Evolutionary conservation across 2,888 invertebrate species (phyloP).

Genomic region (Cremastobaeus sp.): DNA sequence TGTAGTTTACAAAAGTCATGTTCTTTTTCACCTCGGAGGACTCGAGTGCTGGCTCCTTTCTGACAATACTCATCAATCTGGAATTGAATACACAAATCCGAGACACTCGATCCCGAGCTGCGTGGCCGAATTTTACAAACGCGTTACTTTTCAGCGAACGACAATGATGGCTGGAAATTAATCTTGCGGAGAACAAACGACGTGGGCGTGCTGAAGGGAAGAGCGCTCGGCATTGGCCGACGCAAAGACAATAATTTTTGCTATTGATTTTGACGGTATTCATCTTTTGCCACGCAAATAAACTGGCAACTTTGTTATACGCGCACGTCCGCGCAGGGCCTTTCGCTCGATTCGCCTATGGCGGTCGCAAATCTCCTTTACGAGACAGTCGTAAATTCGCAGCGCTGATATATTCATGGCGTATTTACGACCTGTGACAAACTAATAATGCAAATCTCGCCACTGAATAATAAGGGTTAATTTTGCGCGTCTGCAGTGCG

Average conservation of each 20-base stretch:
- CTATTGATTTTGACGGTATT: slow-evolving; percentile 30
- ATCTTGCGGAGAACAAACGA: background rate
- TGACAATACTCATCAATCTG: slow-evolving; percentile 3
- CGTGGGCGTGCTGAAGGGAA: background rate
- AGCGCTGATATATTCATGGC: slow-evolving; percentile 36
- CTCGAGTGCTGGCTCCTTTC: slow-evolving; percentile 8
- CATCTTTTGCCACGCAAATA: slow-evolving; percentile 29
- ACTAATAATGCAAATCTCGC: slow-evolving; percentile 51
- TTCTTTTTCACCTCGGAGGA: slow-evolving; percentile 6
- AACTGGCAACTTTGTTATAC: slow-evolving; percentile 42
- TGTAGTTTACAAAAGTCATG: slow-evolving; percentile 69
- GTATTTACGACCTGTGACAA: slow-evolving; percentile 51
- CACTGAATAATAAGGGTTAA: slow-evolving; percentile 52
- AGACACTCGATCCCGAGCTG: too few species aligned
- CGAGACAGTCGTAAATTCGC: slow-evolving; percentile 54
- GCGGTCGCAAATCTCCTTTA: slow-evolving; percentile 55
- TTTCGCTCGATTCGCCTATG: slow-evolving; percentile 49
- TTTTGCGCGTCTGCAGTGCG: slow-evolving; percentile 1
- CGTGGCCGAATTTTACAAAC: too few species aligned
- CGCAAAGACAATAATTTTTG: background rate
- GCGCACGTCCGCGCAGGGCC: slow-evolving; percentile 36
- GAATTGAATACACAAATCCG: slow-evolving; percentile 2
- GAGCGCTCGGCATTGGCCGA: background rate
- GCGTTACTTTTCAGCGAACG: background rate
- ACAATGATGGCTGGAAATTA: background rate